A percentile compares a stretch with the other conserved stretches of the same genome.
phyloP scores from a whole-genome alignment of 2,113 vertebrate species.

The Kryptolebias marmoratus region DNA sequence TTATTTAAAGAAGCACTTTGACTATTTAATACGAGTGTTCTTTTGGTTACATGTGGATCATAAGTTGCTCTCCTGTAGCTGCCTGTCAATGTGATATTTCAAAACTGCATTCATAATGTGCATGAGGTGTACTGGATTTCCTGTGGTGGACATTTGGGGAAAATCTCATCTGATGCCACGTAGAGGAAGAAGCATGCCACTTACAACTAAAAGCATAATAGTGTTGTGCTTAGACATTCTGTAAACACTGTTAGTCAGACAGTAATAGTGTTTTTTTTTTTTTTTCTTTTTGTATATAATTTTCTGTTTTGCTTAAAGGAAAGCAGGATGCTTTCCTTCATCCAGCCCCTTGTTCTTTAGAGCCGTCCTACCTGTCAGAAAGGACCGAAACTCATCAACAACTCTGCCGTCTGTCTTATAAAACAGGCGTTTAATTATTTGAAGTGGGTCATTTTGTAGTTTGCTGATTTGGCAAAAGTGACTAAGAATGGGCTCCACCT shows the following conservation, averaged over 20 bases:
- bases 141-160: conserved; percentile 40
- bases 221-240: conserved; percentile 55
- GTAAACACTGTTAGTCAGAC: conserved; percentile 52
- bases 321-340: conserved; percentile 7
- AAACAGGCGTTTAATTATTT: conserved; percentile 14
- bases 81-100: conserved; percentile 70
- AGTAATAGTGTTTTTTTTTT: conserved; percentile 23
- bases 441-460: conserved; percentile 34
- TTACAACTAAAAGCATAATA: conserved; percentile 49
- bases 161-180: conserved; percentile 43
- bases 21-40: conserved; percentile 38
- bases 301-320: conserved; percentile 11
- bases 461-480: conserved; percentile 29
- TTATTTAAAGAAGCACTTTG: conserved; percentile 56
- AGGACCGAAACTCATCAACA: conserved; percentile 26
- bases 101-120: conserved; percentile 64
- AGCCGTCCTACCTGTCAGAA: conserved; percentile 16
- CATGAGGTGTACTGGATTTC: conserved; percentile 69
- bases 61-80: conserved; percentile 59
- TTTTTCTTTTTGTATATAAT: conserved; percentile 54
- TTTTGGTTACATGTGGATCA: conserved; percentile 44
- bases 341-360: conserved; percentile 16
- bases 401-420: conserved; percentile 1
- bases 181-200: conserved; percentile 64
- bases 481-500: conserved; percentile 54